Base-by-base conservation (phyloP, 1,140 invertebrate genomes). In the Odontomachus brunneus region DNA sequence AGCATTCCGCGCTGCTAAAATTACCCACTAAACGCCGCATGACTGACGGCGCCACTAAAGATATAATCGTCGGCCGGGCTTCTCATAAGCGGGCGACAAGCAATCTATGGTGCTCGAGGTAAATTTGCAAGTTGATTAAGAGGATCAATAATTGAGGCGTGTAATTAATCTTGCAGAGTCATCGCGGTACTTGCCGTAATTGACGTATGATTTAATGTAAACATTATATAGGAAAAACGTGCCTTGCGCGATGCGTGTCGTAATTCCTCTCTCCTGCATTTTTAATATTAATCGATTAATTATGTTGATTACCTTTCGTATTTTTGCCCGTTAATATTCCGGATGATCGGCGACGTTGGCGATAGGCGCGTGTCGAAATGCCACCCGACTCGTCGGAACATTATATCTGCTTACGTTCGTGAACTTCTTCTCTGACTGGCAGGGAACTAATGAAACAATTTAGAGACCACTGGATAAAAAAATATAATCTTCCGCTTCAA, bases 51-150 rank as follows among this genome's bases (percentile, higher is more conserved):
- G 24, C 38, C 38, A 24, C 26, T 63, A 49, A 63, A 75, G 59
- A 65, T 65, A 33, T 75, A 75, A 75, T 75, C 59, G 51, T 51
- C n/a, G 15, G 33, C 33, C 29, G 33, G 63, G 59, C 38, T 75
- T 63, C 33, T 75, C 49, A 51, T 65, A 75, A 63, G 72, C 29
- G 24, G 33, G 44, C 59, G 59, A 63, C 72, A 65, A 75, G 59
- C 26, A 65, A 51, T 75, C 59, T 63, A 65, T 48, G 24, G 57
- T 26, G 9, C 26, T 26, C 38, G 44, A 49, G 22, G 62, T 75
- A 63, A 62, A 75, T 75, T 75, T 65, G 59, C 59, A 65, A 62
- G 26, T 75, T 48, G n/a, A 75, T 65, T 51, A 75, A 75, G 24
- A 63, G n/a, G n/a, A 75, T 26, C 49, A 75, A 29, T 75, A 60